Conservation (phyloP, 2,797 vertebrate genomes). For the Poeciliopsis gracilis region DNA sequence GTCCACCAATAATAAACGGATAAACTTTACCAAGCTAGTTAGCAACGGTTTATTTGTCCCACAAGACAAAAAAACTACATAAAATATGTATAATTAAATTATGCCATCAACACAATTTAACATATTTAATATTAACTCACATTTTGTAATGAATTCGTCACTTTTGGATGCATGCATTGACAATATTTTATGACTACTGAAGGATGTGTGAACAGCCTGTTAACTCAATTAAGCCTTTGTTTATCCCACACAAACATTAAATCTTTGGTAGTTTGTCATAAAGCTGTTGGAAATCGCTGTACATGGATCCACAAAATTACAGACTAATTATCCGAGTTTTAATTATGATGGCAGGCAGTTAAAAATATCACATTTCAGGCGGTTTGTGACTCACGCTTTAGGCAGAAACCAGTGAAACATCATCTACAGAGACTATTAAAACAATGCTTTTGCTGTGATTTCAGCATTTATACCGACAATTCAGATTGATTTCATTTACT, state of each 20-base stretch:
- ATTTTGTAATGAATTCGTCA: too few species aligned
- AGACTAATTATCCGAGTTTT: constrained; percentile 22
- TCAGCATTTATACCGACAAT: not conserved
- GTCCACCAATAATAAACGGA: too few species aligned
- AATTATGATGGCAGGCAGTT: constrained; percentile 3
- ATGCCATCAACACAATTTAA: too few species aligned
- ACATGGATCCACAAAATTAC: constrained; percentile 5
- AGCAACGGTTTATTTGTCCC: too few species aligned
- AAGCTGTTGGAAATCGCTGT: constrained; percentile 14
- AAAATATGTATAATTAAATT: too few species aligned
- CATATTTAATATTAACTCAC: too few species aligned
- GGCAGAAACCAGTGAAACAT: not conserved
- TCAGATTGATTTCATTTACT: not conserved
- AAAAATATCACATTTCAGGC: not conserved
- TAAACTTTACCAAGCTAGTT: too few species aligned
- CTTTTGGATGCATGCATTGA: too few species aligned
- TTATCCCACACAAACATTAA: not conserved
- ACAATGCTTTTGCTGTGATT: not conserved
- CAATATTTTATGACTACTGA: too few species aligned
- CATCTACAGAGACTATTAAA: not conserved
- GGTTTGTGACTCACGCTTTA: not conserved
- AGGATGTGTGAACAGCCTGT: not conserved
- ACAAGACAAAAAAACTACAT: too few species aligned
- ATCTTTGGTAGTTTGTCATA: not conserved
- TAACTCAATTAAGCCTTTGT: not conserved